Evolutionary conservation across 2,113 vertebrate species (phyloP).

Genomic region (Melanostigma gelatinosum): DNA sequence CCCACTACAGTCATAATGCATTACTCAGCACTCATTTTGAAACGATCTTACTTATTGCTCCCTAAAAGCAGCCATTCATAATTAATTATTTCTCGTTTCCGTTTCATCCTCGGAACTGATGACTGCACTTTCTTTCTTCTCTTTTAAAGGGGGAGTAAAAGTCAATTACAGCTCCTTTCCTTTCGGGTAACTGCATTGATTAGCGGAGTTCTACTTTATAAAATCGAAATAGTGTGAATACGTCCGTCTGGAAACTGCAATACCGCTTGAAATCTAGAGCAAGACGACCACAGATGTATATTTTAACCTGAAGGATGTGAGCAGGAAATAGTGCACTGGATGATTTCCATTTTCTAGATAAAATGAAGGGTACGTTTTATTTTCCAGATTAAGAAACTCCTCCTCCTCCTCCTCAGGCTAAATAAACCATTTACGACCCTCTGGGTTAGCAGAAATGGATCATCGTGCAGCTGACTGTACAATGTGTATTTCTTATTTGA

Average conservation of each 20-base stretch:
- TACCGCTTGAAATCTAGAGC: background rate
- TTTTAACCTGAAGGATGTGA: no score
- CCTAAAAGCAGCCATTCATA: constrained; percentile 12
- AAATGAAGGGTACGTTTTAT: background rate
- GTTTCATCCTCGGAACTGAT: background rate
- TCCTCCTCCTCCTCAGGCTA: background rate
- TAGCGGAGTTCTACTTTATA: background rate
- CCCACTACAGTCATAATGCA: constrained; percentile 9
- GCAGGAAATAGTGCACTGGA: no score
- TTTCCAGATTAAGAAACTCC: background rate
- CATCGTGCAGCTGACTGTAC: no score
- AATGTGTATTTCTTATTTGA: no score
- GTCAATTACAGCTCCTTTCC: constrained; percentile 1
- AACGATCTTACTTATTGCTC: background rate
- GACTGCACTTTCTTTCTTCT: background rate
- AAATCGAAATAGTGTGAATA: background rate
- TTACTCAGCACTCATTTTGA: constrained; percentile 34
- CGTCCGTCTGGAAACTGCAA: background rate
- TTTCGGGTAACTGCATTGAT: background rate
- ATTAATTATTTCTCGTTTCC: background rate
- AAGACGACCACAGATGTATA: background rate
- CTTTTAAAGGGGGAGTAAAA: background rate
- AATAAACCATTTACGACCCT: background rate
- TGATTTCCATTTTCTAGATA: background rate
- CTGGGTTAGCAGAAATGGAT: no score